Conservation (phyloP, 2,797 vertebrate species). For the Sternotherus odoratus region DNA sequence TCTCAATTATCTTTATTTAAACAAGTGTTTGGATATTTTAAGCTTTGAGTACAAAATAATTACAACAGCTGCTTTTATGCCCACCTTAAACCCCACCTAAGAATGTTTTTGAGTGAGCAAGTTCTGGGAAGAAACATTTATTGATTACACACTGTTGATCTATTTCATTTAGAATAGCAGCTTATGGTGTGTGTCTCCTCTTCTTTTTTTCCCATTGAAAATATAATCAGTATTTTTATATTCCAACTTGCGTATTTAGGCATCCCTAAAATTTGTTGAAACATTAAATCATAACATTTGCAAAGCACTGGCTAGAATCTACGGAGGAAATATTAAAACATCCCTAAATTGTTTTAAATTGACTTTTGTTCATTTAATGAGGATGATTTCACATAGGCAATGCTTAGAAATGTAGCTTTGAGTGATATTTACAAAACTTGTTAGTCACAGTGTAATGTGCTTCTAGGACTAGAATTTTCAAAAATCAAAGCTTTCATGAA, state of each 20-base stretch:
- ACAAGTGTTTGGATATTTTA: constrained; percentile 47
- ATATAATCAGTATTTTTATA: constrained; percentile 24
- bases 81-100: constrained; percentile 28
- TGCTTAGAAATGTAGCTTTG: constrained; percentile 1
- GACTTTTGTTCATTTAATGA: background rate
- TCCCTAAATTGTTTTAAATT: constrained; percentile 1
- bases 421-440: background rate
- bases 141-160: constrained; percentile 41
- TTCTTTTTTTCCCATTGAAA: constrained; percentile 35
- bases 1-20: constrained; percentile 41
- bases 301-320: constrained; percentile 18
- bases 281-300: constrained; percentile 38
- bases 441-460: constrained; percentile 16
- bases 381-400: constrained; percentile 35
- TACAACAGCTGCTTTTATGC: constrained; percentile 6
- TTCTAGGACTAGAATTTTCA: background rate
- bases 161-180: constrained; percentile 55
- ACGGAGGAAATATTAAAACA: constrained; percentile 6
- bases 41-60: constrained; percentile 38
- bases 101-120: constrained; percentile 61
- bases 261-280: constrained; percentile 43
- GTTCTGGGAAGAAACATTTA: constrained; percentile 34
- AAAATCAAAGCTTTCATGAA: background rate
- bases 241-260: constrained; percentile 41
- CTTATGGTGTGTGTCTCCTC: constrained; percentile 51